Evolutionary conservation across 2,888 invertebrate genomes (phyloP).

Genomic region (Allacma fusca): DNA sequence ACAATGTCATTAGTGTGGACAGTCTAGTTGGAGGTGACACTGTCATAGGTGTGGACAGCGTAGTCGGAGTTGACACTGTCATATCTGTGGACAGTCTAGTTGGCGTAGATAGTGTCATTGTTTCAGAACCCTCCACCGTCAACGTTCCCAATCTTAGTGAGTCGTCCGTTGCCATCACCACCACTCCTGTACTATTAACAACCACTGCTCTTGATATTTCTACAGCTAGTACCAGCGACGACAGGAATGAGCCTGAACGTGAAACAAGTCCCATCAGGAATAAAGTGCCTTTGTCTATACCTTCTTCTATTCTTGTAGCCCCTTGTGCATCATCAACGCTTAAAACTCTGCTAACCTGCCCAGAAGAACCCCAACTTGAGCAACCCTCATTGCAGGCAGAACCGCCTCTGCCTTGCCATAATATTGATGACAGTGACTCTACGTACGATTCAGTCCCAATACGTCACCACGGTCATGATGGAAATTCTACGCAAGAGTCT

Average conservation of each 20-base stretch:
- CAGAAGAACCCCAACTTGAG: not conserved
- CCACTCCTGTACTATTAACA: not conserved
- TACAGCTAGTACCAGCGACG: not conserved
- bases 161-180: no score
- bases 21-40: no score
- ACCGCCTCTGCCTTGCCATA: not conserved
- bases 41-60: no score
- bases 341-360: conserved; percentile 14
- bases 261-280: conserved; percentile 33
- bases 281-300: conserved; percentile 41
- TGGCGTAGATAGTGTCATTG: no score
- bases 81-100: no score
- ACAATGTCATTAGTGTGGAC: no score
- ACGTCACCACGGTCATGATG: not conserved
- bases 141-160: no score
- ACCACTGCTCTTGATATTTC: not conserved
- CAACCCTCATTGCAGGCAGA: not conserved
- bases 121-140: no score
- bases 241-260: not conserved
- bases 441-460: not conserved
- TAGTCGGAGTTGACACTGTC: no score
- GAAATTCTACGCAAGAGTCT: not conserved
- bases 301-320: conserved; percentile 18
- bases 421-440: not conserved
- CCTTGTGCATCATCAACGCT: conserved; percentile 17